Conservation (phyloP, 2,888 invertebrate genomes). For the Nomada ruficornis region DNA sequence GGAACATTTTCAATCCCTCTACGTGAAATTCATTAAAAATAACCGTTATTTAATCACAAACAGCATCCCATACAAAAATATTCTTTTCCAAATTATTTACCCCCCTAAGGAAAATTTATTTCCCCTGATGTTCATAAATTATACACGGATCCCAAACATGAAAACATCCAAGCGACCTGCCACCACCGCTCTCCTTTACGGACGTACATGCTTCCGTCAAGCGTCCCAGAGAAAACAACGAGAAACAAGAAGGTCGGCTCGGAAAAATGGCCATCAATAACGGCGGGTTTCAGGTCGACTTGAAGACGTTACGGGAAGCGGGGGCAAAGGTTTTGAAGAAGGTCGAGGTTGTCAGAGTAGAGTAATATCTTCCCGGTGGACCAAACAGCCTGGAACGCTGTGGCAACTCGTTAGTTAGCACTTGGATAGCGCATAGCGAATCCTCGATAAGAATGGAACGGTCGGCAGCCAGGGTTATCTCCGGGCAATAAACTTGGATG, state of each 20-base stretch:
- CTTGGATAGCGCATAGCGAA: slow-evolving; percentile 76
- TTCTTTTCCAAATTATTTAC: too few relatives aligned
- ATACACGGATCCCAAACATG: too few relatives aligned
- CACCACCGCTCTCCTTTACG: background rate
- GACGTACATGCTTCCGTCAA: background rate
- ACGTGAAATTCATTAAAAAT: too few relatives aligned
- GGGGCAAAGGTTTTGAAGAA: slow-evolving; percentile 48
- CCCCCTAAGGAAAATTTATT: too few relatives aligned
- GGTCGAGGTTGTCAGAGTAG: slow-evolving; percentile 56
- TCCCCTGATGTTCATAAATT: too few relatives aligned
- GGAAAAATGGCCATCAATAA: background rate
- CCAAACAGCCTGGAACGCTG: slow-evolving; percentile 71
- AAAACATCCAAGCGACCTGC: too few relatives aligned
- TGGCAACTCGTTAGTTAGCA: slow-evolving; percentile 80
- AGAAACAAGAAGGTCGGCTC: background rate
- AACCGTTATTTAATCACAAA: too few relatives aligned
- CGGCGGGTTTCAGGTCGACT: slow-evolving; percentile 5
- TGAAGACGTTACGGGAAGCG: slow-evolving; percentile 9
- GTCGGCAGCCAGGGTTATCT: slow-evolving; percentile 80
- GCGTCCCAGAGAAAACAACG: background rate
- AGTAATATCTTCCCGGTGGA: slow-evolving; percentile 66
- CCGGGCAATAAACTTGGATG: slow-evolving; percentile 80
- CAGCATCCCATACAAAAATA: too few relatives aligned
- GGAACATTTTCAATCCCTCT: too few relatives aligned
- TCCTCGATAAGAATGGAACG: slow-evolving; percentile 80